Base-by-base conservation (phyloP, 2,888 invertebrate genomes). In the Halocaridina rubra region DNA sequence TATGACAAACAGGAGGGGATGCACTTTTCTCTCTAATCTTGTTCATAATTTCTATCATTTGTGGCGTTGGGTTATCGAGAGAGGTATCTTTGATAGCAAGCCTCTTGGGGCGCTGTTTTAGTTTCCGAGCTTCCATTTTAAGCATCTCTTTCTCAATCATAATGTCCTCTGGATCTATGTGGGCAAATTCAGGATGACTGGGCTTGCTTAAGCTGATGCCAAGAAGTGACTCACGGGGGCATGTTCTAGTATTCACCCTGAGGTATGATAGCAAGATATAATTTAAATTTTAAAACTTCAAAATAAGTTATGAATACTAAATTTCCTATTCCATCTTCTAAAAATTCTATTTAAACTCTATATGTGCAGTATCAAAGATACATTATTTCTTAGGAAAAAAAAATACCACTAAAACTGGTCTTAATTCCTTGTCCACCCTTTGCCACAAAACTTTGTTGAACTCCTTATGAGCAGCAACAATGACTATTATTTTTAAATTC, bases 11-110 rank as follows among this genome's bases (percentile, higher is more conserved):
- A 0, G 88, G 88, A 3, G 88, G 88, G 2, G 88, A 88, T 13
- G 81, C 77, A 29, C 82, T 80, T 61, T 88, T 88, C 61, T 88
- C 88, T 61, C 88, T 77, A 5, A 86, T 86, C 33, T 81, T 86
- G 46, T 86, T 86, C 88, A 88, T 84, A n/a, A 88, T 80, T 69
- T 82, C 86, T 19, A 88, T 78, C 88, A 88, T 88, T 30, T 86
- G 86, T 13, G 88, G 88, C 2, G 88, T 88, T 4, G 88, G 88
- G 57, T 88, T 86, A 27, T 88, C 86, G 24, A 88, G 72, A 24
- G 88, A 88, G 1, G 86, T 88, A 30, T 88, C 88, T 67, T 86
- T 86, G 27, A 84, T 80, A 7, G 72, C 80, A 29, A 84, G 32
- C 19, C 87, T 80, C 67, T 81, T 88, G n/a, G 86, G 86, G 59